Percentiles rank a stretch among this genome's conserved stretches.
These are phyloP conservation scores for Oligia latruncula DNA, from an alignment of 2,888 invertebrate genomes.

Conservation along the genomic window DNA sequence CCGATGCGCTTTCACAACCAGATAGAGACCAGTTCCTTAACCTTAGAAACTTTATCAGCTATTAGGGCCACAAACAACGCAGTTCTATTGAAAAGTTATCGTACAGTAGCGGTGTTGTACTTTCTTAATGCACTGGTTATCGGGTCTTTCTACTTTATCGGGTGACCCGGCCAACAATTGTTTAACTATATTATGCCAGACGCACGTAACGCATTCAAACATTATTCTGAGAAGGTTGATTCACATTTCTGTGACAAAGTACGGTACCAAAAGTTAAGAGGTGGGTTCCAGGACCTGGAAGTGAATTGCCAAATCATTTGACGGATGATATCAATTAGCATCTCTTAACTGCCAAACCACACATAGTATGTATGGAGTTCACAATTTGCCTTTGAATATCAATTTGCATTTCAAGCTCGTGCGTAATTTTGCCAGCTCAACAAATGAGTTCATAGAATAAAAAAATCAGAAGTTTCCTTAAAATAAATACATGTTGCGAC, in stretches of 20 bases:
- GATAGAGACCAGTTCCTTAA: constrained; percentile 73
- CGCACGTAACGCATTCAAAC: constrained; percentile 68
- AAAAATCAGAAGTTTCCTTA: constrained; percentile 61
- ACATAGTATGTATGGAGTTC: constrained; percentile 14
- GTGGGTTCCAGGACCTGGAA: constrained; percentile 37
- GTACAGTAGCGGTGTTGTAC: constrained; percentile 75
- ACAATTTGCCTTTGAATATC: constrained; percentile 26
- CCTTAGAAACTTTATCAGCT: constrained; percentile 77
- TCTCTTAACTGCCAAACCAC: constrained; percentile 4
- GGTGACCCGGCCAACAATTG: constrained; percentile 82
- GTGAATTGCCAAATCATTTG: constrained; percentile 34
- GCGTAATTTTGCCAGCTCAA: constrained; percentile 49
- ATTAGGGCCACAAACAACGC: constrained; percentile 73
- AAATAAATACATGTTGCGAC: constrained; percentile 58
- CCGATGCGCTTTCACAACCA: constrained; percentile 71
- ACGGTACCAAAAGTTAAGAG: constrained; percentile 8
- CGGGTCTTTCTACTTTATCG: constrained; percentile 81
- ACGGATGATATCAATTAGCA: constrained; percentile 41
- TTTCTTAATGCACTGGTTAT: constrained; percentile 84
- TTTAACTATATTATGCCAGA: constrained; percentile 72
- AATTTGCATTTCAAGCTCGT: constrained; percentile 46
- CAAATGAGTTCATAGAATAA: constrained; percentile 54
- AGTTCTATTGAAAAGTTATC: constrained; percentile 73
- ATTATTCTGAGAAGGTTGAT: constrained; percentile 69
- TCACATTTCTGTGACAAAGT: constrained; percentile 55